Percentiles rank a stretch among this genome's conserved stretches.
Conservation (phyloP, 1,140 invertebrate species). For the Monomorium pharaonis region DNA sequence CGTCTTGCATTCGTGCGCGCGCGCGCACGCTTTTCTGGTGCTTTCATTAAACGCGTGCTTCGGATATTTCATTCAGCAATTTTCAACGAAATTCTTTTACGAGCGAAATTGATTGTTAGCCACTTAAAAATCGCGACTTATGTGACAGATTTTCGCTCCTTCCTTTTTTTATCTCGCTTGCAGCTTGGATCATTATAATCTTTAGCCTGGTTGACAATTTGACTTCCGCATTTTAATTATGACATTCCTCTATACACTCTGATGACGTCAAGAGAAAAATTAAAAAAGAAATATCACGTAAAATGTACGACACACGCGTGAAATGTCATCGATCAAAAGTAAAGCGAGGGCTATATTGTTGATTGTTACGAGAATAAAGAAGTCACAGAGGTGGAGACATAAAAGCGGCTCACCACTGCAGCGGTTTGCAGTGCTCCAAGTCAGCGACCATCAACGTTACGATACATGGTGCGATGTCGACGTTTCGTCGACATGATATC, state of each 20-base stretch:
- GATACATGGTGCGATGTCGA: constrained; percentile 1
- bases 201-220: not conserved
- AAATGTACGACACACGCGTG: not conserved
- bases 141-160: not conserved
- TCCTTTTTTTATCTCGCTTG: not conserved
- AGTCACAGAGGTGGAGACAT: not conserved
- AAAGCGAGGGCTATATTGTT: not conserved
- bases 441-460: constrained; percentile 9
- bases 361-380: constrained; percentile 15
- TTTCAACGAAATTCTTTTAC: constrained; percentile 44
- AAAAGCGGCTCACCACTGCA: constrained; percentile 22
- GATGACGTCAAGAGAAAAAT: not conserved
- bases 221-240: constrained; percentile 18
- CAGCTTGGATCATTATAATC: not conserved
- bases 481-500: constrained; percentile 61
- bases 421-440: constrained; percentile 27
- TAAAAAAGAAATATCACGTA: not conserved
- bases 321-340: not conserved
- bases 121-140: constrained; percentile 22
- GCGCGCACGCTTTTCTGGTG: constrained; percentile 7
- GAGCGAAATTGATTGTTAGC: constrained; percentile 33
- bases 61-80: constrained; percentile 51
- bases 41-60: constrained; percentile 57
- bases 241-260: not conserved
- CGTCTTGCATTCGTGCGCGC: not conserved